phyloP scores from a whole-genome alignment of 2,113 vertebrate species.

The Caranx ignobilis region DNA sequence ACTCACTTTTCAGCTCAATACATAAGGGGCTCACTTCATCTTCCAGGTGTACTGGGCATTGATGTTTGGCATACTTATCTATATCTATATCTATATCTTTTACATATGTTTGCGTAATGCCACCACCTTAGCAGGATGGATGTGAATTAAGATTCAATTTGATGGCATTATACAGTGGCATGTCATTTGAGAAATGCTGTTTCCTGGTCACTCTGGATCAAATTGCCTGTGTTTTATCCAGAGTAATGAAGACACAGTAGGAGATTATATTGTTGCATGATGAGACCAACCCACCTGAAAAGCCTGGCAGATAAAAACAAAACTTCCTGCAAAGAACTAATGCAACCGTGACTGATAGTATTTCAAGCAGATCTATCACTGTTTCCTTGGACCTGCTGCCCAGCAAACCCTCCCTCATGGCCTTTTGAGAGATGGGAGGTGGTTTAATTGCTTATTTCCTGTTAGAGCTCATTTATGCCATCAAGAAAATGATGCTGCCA shows the following conservation, averaged over 20 bases:
- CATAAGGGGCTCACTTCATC: neutral
- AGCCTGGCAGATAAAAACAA: neutral
- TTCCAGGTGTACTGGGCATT: neutral
- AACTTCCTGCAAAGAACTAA: neutral
- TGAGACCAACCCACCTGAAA: neutral
- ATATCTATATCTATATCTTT: too few species aligned
- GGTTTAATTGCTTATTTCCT: conserved; percentile 72
- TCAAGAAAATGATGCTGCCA: conserved; percentile 18
- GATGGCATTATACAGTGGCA: neutral
- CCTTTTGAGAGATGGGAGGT: conserved; percentile 46
- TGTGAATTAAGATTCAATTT: neutral
- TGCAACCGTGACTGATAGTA: neutral
- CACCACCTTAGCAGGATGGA: neutral
- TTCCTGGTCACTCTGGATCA: neutral
- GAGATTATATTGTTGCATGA: neutral
- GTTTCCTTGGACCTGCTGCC: neutral
- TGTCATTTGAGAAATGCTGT: neutral
- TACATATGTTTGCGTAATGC: neutral
- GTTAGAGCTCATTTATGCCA: conserved; percentile 28
- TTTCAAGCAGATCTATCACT: conserved; percentile 14
- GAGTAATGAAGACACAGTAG: neutral
- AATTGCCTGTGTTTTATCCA: neutral
- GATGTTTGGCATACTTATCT: too few species aligned
- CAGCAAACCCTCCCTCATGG: conserved; percentile 32
- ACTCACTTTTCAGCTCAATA: neutral